Conservation (phyloP, 2,113 vertebrate genomes). For the Noturus placidus region DNA sequence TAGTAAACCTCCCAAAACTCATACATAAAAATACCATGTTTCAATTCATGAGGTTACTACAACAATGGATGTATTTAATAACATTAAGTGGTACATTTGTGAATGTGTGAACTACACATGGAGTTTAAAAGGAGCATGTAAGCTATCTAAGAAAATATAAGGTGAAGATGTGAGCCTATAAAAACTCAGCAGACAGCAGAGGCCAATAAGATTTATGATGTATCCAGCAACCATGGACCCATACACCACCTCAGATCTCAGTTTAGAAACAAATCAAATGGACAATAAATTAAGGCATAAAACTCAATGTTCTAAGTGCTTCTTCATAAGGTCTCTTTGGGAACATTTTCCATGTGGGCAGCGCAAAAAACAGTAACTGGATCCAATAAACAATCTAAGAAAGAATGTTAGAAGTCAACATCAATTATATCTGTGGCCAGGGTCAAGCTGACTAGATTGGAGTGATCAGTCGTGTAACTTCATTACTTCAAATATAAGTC, state of each 20-base stretch:
- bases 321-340: constrained; percentile 35
- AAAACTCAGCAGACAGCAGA: background rate
- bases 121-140: background rate
- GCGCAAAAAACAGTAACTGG: constrained; percentile 45
- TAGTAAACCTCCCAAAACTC: background rate
- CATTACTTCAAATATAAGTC: constrained; percentile 18
- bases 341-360: constrained; percentile 43
- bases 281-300: constrained; percentile 54
- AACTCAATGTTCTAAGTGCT: constrained; percentile 32
- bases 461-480: background rate
- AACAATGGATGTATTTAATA: background rate
- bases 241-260: constrained; percentile 36
- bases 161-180: background rate
- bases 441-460: constrained; percentile 3
- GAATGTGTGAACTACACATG: background rate
- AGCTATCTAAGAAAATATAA: background rate
- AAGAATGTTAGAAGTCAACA: background rate
- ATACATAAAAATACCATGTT: background rate
- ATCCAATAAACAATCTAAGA: constrained; percentile 42
- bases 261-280: constrained; percentile 54
- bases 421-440: background rate
- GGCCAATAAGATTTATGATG: constrained; percentile 30
- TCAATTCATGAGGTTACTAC: background rate
- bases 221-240: constrained; percentile 21
- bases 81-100: background rate